Conservation (phyloP, 2,113 vertebrate species). For the Lagenorhynchus albirostris region DNA sequence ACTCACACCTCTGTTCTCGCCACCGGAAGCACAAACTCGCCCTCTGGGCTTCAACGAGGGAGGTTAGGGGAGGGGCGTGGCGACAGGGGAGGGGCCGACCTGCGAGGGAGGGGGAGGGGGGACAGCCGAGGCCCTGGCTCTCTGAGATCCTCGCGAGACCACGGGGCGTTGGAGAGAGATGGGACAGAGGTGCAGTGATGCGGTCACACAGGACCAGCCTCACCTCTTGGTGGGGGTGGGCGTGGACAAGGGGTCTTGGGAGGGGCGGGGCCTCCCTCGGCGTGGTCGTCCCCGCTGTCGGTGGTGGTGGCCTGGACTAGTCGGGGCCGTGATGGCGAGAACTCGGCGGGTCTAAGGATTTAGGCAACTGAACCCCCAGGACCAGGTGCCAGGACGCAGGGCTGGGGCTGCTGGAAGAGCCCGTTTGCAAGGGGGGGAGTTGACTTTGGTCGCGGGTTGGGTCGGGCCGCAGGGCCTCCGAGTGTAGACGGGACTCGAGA, state of each 20-base stretch:
- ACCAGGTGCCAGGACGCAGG: not conserved
- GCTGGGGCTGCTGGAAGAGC: not conserved
- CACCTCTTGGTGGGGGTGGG: not conserved
- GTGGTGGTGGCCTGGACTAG: not conserved
- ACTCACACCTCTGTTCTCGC: not conserved
- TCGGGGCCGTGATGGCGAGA: not conserved
- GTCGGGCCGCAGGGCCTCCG: not conserved
- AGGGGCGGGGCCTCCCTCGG: not conserved
- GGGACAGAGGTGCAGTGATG: rapidly evolving
- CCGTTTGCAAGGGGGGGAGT: no score
- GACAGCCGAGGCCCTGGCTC: not conserved
- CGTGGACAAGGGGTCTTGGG: not conserved
- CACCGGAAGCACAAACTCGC: not conserved
- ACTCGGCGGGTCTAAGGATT: not conserved
- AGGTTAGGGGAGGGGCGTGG: not conserved
- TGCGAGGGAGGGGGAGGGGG: not conserved
- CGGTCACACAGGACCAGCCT: rapidly evolving
- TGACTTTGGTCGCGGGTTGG: not conserved
- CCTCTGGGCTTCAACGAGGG: not conserved
- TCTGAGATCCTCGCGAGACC: not conserved
- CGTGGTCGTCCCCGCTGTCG: not conserved
- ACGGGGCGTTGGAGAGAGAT: rapidly evolving
- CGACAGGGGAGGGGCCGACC: not conserved
- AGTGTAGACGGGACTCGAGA: rapidly evolving
- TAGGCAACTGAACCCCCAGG: not conserved